phyloP scores from a whole-genome alignment of 2,888 invertebrate genomes.

The Iselma pallidipennis region DNA sequence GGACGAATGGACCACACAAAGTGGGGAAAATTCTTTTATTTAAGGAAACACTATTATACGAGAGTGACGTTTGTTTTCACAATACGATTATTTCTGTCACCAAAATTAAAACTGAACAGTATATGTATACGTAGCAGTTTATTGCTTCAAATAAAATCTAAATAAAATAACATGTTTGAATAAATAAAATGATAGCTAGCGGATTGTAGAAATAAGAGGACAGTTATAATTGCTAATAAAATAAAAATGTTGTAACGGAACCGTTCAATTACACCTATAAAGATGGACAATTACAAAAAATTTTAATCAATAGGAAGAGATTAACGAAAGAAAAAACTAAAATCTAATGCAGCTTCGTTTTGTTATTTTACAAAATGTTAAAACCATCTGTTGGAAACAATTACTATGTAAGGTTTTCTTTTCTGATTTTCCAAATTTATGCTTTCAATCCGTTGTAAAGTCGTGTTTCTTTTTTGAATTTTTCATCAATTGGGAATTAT shows the following conservation, averaged over 20 bases:
- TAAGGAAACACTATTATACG: conserved; percentile 14
- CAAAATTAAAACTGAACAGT: conserved; percentile 5
- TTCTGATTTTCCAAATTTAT: not conserved
- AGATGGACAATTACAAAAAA: conserved; percentile 10
- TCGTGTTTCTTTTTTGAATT: not conserved
- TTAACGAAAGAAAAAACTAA: not conserved
- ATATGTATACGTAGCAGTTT: not conserved
- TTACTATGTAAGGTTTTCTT: no score
- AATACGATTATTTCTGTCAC: conserved; percentile 21
- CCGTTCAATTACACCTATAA: conserved; percentile 4
- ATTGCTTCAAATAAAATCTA: conserved; percentile 10
- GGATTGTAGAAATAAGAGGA: conserved; percentile 11
- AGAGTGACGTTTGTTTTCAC: conserved; percentile 19
- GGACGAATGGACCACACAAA: conserved; percentile 26
- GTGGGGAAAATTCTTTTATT: conserved; percentile 22
- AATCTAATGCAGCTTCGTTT: not conserved
- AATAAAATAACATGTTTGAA: not conserved
- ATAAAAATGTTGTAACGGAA: conserved; percentile 21
- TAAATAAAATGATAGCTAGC: conserved; percentile 9
- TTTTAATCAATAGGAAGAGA: conserved; percentile 7
- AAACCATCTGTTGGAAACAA: not conserved
- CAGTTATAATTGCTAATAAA: conserved; percentile 17
- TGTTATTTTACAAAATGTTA: not conserved
- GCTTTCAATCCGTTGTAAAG: not conserved
- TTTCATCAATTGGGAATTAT: conserved; percentile 9